Evolutionary conservation across 2,797 vertebrate species (phyloP), one percentile per base, ranked within the genome.

Genomic region (Loris lydekkerianus): DNA sequence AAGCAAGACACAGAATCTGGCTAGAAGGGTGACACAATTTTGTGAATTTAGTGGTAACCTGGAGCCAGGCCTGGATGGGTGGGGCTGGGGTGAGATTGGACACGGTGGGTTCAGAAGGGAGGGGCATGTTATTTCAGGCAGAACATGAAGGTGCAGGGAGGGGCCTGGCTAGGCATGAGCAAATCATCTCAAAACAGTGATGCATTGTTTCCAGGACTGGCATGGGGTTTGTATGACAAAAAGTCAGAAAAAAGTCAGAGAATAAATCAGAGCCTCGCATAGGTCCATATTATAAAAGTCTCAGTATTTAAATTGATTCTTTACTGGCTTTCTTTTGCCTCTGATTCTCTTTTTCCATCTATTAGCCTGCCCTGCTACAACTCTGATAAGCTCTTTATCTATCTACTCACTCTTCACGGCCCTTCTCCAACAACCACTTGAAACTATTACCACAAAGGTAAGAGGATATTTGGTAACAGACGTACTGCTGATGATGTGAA

Each of bases 381-480:
- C 7, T 75, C 31, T 76, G 20, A 17, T 27, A 29, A 85, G 27
- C 11, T 89, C 11, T 89, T 93, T 43, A 77, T 53, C 43, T 43
- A 77, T 53, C 43, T 49, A 37, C 3, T 78, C 25, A 29, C 4
- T 81, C 49, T 75, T 53, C 29, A 34, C 2, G 31, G 7, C 5
- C 53, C 37, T 72, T 86, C 53, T 80, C 31, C 29, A 89, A 65
- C 0, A 37, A 60, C 29, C 60, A 56, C n/a, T 43, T 73, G 67
- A 94, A 96, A 90, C 21, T 13, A 34, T 78, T 70, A 37, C 18
- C n/a, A 14, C 56, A 89, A 95, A 78, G 7, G 49, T 43, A 53
- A 78, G 73, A 84, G 21, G 10, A 72, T 18, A 84, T 23, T 76
- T 69, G 37, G 11, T n/a, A 69, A 85, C 69, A 82, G 78, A 94